Evolutionary conservation across 2,888 invertebrate species (phyloP).

Genomic region (Meta bourneti): DNA sequence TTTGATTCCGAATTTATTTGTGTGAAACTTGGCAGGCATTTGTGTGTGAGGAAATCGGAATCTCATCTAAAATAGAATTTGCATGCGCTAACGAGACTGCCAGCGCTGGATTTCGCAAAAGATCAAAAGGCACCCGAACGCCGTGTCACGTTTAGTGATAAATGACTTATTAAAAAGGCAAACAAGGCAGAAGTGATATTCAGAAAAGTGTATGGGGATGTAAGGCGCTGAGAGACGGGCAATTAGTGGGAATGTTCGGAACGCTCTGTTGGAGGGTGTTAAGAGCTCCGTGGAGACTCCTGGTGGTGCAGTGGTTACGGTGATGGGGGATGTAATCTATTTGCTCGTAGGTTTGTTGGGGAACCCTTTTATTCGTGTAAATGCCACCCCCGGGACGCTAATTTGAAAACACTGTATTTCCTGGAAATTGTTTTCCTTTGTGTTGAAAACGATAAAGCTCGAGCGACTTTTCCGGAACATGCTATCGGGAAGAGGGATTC

Average conservation of each 20-base stretch:
- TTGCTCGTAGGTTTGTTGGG: constrained; percentile 14
- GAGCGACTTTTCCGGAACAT: background rate
- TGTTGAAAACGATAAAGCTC: background rate
- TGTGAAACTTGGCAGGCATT: no score
- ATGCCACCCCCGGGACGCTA: constrained; percentile 40
- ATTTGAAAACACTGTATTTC: constrained; percentile 25
- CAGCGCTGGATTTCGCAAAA: constrained; percentile 13
- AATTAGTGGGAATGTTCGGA: constrained; percentile 41
- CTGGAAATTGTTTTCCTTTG: constrained; percentile 1
- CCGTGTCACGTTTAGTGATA: constrained; percentile 41
- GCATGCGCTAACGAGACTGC: background rate
- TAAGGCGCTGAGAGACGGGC: constrained; percentile 3
- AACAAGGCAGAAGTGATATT: background rate
- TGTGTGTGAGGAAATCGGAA: no score
- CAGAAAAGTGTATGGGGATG: background rate
- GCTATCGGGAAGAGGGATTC: background rate
- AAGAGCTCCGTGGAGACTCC: constrained; percentile 34
- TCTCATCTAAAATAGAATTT: no score
- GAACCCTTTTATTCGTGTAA: constrained; percentile 37
- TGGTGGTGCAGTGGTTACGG: background rate
- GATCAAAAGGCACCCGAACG: constrained; percentile 34
- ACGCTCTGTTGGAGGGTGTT: constrained; percentile 40
- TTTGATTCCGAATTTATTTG: no score
- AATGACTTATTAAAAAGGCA: constrained; percentile 60
- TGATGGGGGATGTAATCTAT: constrained; percentile 1